These are phyloP conservation scores for Datnioides undecimradiatus DNA, from an alignment of 2,113 vertebrate species.

Conservation along the genomic window DNA sequence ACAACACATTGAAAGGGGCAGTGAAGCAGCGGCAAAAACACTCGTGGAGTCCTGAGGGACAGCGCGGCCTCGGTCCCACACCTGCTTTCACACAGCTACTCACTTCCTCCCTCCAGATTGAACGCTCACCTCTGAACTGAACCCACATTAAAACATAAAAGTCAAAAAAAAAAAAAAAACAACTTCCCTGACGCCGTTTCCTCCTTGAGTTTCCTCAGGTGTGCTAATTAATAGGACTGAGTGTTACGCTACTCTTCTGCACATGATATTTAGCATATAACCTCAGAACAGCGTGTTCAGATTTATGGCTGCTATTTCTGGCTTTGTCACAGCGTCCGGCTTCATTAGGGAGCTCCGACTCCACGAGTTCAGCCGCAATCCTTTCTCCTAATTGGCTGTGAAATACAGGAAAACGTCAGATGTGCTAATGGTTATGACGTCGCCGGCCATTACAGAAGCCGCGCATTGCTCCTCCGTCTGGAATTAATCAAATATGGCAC, in stretches of 20 bases:
- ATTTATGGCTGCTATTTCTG: constrained; percentile 44
- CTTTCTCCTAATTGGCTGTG: constrained; percentile 49
- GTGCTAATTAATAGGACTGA: constrained; percentile 35
- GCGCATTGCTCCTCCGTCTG: constrained; percentile 8
- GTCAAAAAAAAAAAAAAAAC: not conserved
- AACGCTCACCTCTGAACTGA: not conserved
- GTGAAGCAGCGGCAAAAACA: not conserved
- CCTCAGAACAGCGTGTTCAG: constrained; percentile 38
- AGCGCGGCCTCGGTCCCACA: constrained; percentile 4
- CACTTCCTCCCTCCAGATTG: constrained; percentile 1
- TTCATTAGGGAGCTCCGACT: constrained; percentile 56
- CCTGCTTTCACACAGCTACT: not conserved
- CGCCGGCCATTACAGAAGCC: constrained; percentile 31
- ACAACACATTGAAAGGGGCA: constrained; percentile 7
- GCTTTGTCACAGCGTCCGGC: constrained; percentile 28
- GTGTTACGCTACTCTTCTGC: constrained; percentile 20
- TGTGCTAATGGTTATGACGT: constrained; percentile 41
- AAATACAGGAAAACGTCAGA: constrained; percentile 53
- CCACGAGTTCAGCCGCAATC: constrained; percentile 33
- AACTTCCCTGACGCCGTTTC: not conserved
- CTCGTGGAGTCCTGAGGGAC: not conserved
- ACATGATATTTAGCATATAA: constrained; percentile 54
- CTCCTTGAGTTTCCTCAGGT: constrained; percentile 17
- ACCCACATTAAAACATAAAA: not conserved
- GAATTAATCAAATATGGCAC: constrained; percentile 28